Percentiles rank a stretch among this genome's conserved stretches.
These are phyloP conservation scores for Tachypleus tridentatus DNA, from an alignment of 1,140 invertebrate species.

Conservation along the genomic window DNA sequence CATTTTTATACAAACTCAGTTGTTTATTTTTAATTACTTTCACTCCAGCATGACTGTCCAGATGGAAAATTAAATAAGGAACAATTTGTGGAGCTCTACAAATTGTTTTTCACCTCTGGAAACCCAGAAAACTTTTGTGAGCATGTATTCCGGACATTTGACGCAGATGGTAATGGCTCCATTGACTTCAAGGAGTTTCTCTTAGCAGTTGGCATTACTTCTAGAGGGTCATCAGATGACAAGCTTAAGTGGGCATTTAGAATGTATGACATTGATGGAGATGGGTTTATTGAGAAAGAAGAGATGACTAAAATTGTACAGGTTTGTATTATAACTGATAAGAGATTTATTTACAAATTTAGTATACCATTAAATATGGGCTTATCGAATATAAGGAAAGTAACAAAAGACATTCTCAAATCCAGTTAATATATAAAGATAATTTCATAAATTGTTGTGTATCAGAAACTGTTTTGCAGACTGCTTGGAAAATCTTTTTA, in stretches of 20 bases:
- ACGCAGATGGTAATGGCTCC: constrained; percentile 97
- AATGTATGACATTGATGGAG: constrained; percentile 99
- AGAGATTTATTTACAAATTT: no score
- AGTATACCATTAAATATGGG: no score
- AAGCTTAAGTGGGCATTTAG: constrained; percentile 99
- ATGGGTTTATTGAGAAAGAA: constrained; percentile 95
- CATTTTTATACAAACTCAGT: no score
- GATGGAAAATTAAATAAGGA: constrained; percentile 91
- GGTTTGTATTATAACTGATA: constrained; percentile 31
- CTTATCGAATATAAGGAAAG: no score
- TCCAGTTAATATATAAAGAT: no score
- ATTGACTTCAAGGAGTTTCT: constrained; percentile 93
- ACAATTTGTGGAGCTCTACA: constrained; percentile 99
- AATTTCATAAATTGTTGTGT: no score
- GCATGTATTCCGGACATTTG: constrained; percentile 97
- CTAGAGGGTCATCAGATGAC: constrained; percentile 71
- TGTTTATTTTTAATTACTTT: no score
- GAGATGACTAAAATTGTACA: constrained; percentile 52
- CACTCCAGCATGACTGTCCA: constrained; percentile 91
- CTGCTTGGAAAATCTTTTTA: no score
- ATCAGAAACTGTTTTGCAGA: no score
- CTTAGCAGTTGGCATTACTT: constrained; percentile 94
- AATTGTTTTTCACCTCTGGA: constrained; percentile 97
- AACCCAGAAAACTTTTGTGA: constrained; percentile 98
- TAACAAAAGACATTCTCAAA: no score